A percentile compares a stretch with the other conserved stretches of the same genome.
Conservation (phyloP, 2,113 vertebrate genomes). For the Benitochromis conjunctus region DNA sequence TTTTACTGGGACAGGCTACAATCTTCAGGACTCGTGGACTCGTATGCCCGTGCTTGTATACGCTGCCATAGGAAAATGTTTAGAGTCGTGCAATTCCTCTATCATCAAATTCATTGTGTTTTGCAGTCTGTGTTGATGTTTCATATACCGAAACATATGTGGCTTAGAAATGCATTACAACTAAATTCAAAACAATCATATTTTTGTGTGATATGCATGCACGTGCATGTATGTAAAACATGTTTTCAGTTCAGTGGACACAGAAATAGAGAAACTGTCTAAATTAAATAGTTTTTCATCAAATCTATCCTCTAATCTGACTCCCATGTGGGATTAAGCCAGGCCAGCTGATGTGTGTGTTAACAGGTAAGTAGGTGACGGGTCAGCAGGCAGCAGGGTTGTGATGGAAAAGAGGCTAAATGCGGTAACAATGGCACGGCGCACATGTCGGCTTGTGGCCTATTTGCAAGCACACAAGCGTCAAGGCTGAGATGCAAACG, state of each 20-base stretch:
- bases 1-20: not conserved
- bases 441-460: not conserved
- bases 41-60: not conserved
- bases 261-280: not conserved
- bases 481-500: not conserved
- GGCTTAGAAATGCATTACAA: not conserved
- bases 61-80: not conserved
- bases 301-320: not conserved
- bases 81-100: not conserved
- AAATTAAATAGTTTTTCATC: not conserved
- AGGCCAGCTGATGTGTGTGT: not conserved
- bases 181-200: not conserved
- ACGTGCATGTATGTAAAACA: not conserved
- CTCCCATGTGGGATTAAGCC: not conserved
- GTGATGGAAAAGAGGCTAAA: conserved; percentile 4
- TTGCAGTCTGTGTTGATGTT: not conserved
- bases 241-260: not conserved
- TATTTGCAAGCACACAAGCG: not conserved
- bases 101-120: not conserved
- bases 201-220: not conserved
- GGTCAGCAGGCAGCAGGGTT: not conserved
- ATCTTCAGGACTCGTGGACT: not conserved
- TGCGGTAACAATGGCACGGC: not conserved
- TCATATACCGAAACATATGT: not conserved
- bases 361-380: conserved; percentile 19